phyloP scores from a whole-genome alignment of 2,113 vertebrate genomes.

The Rhipidura dahli region DNA sequence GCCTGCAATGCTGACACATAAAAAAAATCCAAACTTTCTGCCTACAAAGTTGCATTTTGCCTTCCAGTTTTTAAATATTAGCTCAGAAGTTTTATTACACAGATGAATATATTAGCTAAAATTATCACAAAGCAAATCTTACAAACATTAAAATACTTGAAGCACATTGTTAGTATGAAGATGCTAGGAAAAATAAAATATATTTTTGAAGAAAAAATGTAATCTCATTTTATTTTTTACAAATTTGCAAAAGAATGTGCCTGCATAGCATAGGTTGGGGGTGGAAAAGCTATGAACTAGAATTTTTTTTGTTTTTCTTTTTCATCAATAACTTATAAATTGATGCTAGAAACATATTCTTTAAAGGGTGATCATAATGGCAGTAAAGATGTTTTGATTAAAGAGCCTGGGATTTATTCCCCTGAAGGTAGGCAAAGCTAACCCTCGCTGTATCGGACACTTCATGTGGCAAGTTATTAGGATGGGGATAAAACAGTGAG shows the following conservation, averaged over 20 bases:
- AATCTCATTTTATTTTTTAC: neutral
- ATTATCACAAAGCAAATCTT: neutral
- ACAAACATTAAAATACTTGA: neutral
- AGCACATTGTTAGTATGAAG: neutral
- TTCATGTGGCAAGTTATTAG: fast-evolving
- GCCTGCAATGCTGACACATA: neutral
- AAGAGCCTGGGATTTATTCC: neutral
- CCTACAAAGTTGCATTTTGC: neutral
- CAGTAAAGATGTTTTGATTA: neutral
- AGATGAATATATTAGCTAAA: neutral
- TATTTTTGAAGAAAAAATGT: neutral
- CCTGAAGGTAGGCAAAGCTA: neutral
- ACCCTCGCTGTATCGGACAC: neutral
- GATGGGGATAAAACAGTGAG: neutral
- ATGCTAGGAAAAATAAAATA: neutral
- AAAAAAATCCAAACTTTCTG: neutral
- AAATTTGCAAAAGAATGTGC: neutral
- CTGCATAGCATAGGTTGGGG: neutral
- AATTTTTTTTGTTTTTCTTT: neutral
- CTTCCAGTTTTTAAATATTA: neutral
- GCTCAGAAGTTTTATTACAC: neutral
- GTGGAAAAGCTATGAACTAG: neutral
- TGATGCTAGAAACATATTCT: neutral
- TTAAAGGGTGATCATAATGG: neutral
- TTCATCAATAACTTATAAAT: neutral